phyloP scores from a whole-genome alignment of 2,888 invertebrate genomes.

The Beris morrisii region DNA sequence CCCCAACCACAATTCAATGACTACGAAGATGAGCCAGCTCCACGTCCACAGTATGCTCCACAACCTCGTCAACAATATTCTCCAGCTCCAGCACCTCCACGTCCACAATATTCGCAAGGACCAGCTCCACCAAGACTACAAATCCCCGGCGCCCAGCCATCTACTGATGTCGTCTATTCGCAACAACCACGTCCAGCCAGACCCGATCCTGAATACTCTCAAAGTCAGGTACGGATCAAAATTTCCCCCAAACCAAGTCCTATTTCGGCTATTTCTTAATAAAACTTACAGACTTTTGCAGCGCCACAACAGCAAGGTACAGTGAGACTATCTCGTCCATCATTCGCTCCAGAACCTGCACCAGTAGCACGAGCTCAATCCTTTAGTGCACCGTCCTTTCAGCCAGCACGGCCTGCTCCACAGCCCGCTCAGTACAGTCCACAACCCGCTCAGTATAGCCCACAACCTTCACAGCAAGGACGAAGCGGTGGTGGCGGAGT shows the following conservation, averaged over 20 bases:
- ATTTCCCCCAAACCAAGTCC: neutral
- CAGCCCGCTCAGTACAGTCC: slow-evolving; percentile 40
- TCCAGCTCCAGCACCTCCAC: slow-evolving; percentile 35
- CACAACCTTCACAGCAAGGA: slow-evolving; percentile 42
- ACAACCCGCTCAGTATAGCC: slow-evolving; percentile 22
- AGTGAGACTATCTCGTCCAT: slow-evolving; percentile 52
- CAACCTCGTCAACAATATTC: slow-evolving; percentile 47
- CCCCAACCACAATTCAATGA: slow-evolving; percentile 51
- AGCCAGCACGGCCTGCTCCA: slow-evolving; percentile 38
- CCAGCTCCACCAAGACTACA: slow-evolving; percentile 51
- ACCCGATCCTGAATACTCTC: slow-evolving; percentile 53
- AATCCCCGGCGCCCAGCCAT: slow-evolving; percentile 51
- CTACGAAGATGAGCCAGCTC: slow-evolving; percentile 48
- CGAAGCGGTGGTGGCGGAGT: slow-evolving; percentile 59
- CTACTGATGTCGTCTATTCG: slow-evolving; percentile 52
- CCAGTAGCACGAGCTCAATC: slow-evolving; percentile 43
- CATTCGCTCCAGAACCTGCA: slow-evolving; percentile 48
- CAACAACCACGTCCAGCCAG: slow-evolving; percentile 51
- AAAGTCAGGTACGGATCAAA: slow-evolving; percentile 44
- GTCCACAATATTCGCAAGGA: slow-evolving; percentile 38
- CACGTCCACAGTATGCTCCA: slow-evolving; percentile 43
- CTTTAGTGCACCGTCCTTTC: slow-evolving; percentile 42
- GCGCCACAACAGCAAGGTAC: slow-evolving; percentile 23
- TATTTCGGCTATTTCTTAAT: slow-evolving; percentile 7
- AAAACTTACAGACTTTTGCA: slow-evolving; percentile 41